Evolutionary conservation across 1,140 invertebrate genomes (phyloP).

Genomic region (Drosophila busckii): DNA sequence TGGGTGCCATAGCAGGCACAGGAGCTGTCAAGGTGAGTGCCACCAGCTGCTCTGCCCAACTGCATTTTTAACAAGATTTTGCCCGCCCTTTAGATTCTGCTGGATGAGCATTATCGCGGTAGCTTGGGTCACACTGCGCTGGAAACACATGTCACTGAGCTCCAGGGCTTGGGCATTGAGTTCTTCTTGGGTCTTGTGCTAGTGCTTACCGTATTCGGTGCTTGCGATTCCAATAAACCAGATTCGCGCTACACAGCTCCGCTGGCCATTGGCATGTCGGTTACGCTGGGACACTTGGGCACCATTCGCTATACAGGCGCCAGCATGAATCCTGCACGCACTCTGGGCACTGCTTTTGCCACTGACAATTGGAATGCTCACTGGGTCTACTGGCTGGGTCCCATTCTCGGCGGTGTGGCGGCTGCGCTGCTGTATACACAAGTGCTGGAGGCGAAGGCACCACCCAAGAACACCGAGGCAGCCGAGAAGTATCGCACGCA

Average conservation of each 20-base stretch:
- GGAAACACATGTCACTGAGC: slow-evolving; percentile 81
- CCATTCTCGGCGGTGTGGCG: slow-evolving; percentile 87
- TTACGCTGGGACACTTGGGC: slow-evolving; percentile 92
- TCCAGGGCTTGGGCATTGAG: slow-evolving; percentile 93
- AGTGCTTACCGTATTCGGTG: slow-evolving; percentile 92
- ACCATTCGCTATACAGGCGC: slow-evolving; percentile 91
- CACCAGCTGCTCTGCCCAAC: not conserved
- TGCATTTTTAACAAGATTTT: not conserved
- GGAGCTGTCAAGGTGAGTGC: slow-evolving; percentile 81
- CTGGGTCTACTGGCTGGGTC: slow-evolving; percentile 95
- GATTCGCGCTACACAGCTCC: slow-evolving; percentile 88
- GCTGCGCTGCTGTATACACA: slow-evolving; percentile 87
- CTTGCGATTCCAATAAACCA: slow-evolving; percentile 85
- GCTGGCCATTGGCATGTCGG: slow-evolving; percentile 92
- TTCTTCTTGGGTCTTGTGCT: slow-evolving; percentile 94
- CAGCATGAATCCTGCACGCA: slow-evolving; percentile 94
- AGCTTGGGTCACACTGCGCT: slow-evolving; percentile 83
- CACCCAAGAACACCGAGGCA: slow-evolving; percentile 46
- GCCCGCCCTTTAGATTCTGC: slow-evolving; percentile 80
- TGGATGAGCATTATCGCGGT: slow-evolving; percentile 82
- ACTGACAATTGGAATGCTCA: slow-evolving; percentile 86
- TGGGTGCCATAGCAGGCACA: slow-evolving; percentile 91
- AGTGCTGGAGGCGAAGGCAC: slow-evolving; percentile 78
- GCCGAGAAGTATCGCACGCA: slow-evolving; percentile 76
- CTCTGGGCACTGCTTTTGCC: slow-evolving; percentile 91